Conservation (phyloP, 2,797 vertebrate genomes). For the Trachops cirrhosus region DNA sequence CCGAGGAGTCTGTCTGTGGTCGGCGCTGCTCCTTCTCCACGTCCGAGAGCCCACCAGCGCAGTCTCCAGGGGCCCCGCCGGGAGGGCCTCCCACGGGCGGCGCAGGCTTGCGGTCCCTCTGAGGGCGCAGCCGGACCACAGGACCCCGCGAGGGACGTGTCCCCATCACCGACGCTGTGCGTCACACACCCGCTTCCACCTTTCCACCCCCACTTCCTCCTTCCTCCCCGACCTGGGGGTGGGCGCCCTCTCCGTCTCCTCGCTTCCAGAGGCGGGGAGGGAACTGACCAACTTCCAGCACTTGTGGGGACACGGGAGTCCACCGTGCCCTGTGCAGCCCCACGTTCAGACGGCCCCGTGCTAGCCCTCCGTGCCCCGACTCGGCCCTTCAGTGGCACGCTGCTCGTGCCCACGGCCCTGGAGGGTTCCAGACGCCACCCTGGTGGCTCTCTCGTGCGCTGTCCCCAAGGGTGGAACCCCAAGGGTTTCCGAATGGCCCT, state of each 20-base stretch:
- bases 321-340: neutral
- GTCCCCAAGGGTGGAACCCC: no score
- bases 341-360: neutral
- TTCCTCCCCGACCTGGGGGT: neutral
- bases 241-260: neutral
- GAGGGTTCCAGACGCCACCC: no score
- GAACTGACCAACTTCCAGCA: neutral
- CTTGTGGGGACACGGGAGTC: neutral
- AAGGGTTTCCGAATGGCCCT: no score
- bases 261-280: neutral
- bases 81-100: no score
- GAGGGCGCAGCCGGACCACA: neutral
- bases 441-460: no score
- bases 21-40: neutral
- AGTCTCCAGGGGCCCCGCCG: rapidly evolving
- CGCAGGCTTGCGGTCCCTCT: neutral
- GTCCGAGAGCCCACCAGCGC: no score
- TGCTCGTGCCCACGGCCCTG: no score
- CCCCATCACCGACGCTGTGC: neutral
- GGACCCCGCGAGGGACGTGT: neutral
- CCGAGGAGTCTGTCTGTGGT: rapidly evolving
- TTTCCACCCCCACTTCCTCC: neutral
- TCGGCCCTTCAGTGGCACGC: rapidly evolving
- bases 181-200: neutral
- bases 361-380: neutral